Evolutionary conservation across 1,140 invertebrate genomes (phyloP), one percentile per base, ranked within the genome.

Genomic region (Mercenaria mercenaria): DNA sequence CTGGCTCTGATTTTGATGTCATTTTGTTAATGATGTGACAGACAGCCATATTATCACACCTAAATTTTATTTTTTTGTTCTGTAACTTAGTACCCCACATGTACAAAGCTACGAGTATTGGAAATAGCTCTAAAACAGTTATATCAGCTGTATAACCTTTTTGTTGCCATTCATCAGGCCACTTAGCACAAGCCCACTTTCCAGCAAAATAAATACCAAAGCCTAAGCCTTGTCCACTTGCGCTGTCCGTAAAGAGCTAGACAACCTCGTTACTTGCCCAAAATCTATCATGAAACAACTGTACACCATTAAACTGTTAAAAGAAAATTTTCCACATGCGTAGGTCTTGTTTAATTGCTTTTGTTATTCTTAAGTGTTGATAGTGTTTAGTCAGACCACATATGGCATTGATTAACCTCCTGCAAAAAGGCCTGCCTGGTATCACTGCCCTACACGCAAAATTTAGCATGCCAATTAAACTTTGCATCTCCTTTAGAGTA

Each of bases 401-500:
- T 3, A 82, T 83, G 4, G 82, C 64, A 52, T 86, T 32, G 69
- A 72, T 69, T 18, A 91, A 43, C n/a, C 83, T 59, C 11, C 86
- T 50, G 15, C 26, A 64, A 61, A 92, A 93, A 20, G 91, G 47
- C 1, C 86, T 29, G 0, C 88, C 88, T 20, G 81, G 23, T 18
- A 69, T 29, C 0, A 91, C 39, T 23, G 88, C 91, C 15, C 50
- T 72, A 50, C 90, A 83, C 20, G 79, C 77, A 85, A 90, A 90
- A 69, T 81, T 86, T 23, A 93, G 74, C 0, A 41, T 23, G 32
- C 92, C 92, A 0, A 89, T 85, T 20, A 92, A 32, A 11, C 85
- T 91, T 72, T 93, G 89, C 74, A 92, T 76, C n/a, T 91, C 82
- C n/a, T 77, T 88, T 32, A 88, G 32, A 50, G 79, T 83, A 2